Evolutionary conservation across 2,113 vertebrate genomes (phyloP).

Genomic region (Gobiocypris rarus): DNA sequence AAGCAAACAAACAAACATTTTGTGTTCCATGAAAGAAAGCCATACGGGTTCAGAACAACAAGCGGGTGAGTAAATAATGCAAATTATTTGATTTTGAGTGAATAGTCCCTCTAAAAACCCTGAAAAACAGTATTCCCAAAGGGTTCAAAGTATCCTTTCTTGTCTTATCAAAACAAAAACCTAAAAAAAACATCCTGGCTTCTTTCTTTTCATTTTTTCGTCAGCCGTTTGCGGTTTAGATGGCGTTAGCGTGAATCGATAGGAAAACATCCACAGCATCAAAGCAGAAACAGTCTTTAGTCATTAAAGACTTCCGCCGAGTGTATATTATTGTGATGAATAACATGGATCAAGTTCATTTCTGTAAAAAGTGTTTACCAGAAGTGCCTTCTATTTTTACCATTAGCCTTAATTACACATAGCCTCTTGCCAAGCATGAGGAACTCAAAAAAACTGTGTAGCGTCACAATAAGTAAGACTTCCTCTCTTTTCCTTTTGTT

Average conservation of each 20-base stretch:
- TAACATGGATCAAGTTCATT: constrained; percentile 17
- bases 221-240: not conserved
- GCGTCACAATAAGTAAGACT: constrained; percentile 41
- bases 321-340: constrained; percentile 39
- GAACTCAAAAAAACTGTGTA: not conserved
- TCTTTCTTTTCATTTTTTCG: constrained; percentile 9
- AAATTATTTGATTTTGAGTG: not conserved
- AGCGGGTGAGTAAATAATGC: not conserved
- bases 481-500: constrained; percentile 52
- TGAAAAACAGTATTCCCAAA: constrained; percentile 2
- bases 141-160: not conserved
- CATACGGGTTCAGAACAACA: too few species aligned
- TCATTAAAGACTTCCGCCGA: constrained; percentile 32
- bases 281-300: constrained; percentile 30
- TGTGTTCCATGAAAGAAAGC: too few species aligned
- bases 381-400: constrained; percentile 53
- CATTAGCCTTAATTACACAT: constrained; percentile 37
- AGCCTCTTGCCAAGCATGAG: constrained; percentile 24
- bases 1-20: too few species aligned
- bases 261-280: constrained; percentile 20
- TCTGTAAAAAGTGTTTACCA: constrained; percentile 46
- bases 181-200: not conserved
- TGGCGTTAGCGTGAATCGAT: constrained; percentile 14
- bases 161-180: constrained; percentile 8
- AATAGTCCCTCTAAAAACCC: constrained; percentile 11